Evolutionary conservation across 2,888 invertebrate species (phyloP), one percentile per base, ranked within the genome.

Genomic region (Rhaphigaster nebulosa): DNA sequence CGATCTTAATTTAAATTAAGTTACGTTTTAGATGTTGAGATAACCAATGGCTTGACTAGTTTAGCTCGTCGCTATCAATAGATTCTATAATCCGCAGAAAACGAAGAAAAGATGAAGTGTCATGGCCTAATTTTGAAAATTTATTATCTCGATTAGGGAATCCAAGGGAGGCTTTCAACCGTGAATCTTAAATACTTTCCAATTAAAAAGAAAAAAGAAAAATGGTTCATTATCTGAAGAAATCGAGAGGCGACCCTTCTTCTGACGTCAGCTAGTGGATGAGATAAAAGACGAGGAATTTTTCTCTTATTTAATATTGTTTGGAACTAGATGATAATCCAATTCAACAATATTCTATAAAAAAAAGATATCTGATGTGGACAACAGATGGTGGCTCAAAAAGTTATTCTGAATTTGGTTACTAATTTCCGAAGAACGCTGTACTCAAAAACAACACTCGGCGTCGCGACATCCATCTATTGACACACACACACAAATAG

Each of bases 131-230:
- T 52, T 87, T 60, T 89, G 45, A 50, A 84, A 84, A 84, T 84
- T 84, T 50, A 45, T 84, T n/a, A 84, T 50, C 84, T 41, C 12
- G 45, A 45, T 84, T 50, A 84, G 45, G 45, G 38, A 45, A 84
- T 45, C 26, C 45, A 84, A 84, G 18, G 26, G 84, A 50, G 12
- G 45, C 45, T 84, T 3, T 26, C 45, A 2, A n/a, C 84, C 45
- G 84, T 84, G 45, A 84, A 50, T 50, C 84, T 84, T 84, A 84
- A 84, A 84, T 84, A 50, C 84, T 84, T 84, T 84, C 84, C 84
- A 84, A 84, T 84, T 84, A 84, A 84, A 76, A 84, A 41, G 45
- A 84, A 45, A 84, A 84, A 84, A 84, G n/a, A 84, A 45, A 50
- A 50, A 45, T 45, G 84, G 15, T 50, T 84, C 84, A 84, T 84